Evolutionary conservation across 2,888 invertebrate genomes (phyloP).

Genomic region (Tenthredo distinguenda): DNA sequence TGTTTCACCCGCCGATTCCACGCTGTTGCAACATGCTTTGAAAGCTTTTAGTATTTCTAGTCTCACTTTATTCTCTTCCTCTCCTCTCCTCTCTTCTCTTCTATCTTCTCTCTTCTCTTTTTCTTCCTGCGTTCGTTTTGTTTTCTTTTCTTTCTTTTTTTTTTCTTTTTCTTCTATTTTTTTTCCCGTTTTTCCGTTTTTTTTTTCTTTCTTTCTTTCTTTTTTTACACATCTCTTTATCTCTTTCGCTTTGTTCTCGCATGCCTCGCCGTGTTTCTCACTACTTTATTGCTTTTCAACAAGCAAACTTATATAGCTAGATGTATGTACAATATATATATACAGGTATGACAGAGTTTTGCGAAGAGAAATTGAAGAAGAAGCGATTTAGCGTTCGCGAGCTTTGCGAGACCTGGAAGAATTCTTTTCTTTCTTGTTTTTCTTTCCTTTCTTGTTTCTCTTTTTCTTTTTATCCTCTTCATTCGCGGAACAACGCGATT

Average conservation of each 20-base stretch:
- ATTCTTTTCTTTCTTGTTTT: no score
- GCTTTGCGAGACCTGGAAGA: no score
- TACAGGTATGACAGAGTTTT: no score
- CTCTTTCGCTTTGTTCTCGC: background rate
- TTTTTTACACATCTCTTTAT: background rate
- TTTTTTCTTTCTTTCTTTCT: background rate
- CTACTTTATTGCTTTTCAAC: constrained; percentile 5
- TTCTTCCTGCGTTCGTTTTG: background rate
- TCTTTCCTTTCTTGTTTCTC: no score
- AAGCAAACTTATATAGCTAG: background rate
- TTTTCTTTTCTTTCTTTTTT: background rate
- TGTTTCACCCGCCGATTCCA: constrained; percentile 37
- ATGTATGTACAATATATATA: background rate
- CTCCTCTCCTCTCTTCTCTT: background rate
- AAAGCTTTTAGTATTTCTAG: constrained; percentile 44
- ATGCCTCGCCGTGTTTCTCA: background rate
- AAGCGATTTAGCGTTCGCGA: no score
- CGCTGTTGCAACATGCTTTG: constrained; percentile 33
- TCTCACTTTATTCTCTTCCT: constrained; percentile 17
- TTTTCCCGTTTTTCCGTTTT: background rate
- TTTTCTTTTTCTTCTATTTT: background rate
- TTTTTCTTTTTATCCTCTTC: no score
- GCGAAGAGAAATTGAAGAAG: no score
- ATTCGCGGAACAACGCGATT: no score
- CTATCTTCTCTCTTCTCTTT: background rate